These are phyloP conservation scores for Cephus cinctus DNA, from an alignment of 1,140 invertebrate genomes.

Conservation along the genomic window DNA sequence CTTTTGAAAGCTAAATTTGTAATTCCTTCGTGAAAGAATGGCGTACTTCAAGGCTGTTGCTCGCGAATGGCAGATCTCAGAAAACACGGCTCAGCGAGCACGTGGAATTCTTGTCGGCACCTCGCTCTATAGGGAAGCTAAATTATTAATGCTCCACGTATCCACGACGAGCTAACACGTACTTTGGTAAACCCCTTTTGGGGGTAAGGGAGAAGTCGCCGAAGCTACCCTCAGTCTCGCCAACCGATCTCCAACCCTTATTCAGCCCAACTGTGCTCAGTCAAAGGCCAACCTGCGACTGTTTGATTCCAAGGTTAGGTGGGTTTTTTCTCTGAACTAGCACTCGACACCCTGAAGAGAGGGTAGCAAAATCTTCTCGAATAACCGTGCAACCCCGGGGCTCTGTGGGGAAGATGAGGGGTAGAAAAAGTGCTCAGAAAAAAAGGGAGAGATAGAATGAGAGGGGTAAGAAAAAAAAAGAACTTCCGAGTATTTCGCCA, in stretches of 20 bases:
- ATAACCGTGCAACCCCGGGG: too few species aligned
- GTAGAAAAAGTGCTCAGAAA: slow-evolving; percentile 8
- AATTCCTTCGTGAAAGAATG: background rate
- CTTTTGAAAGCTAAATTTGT: slow-evolving; percentile 10
- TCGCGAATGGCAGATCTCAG: background rate
- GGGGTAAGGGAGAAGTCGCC: slow-evolving; percentile 6
- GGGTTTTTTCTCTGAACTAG: too few species aligned
- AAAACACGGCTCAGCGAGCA: background rate
- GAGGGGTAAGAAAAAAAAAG: slow-evolving; percentile 5
- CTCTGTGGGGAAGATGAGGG: too few species aligned
- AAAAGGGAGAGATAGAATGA: slow-evolving; percentile 9
- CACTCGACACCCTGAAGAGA: too few species aligned
- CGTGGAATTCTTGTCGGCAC: too few species aligned
- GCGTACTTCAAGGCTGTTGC: background rate
- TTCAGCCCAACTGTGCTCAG: too few species aligned
- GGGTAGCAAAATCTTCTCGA: too few species aligned
- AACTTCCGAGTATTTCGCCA: slow-evolving; percentile 40
- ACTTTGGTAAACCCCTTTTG: background rate
- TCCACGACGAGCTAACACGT: background rate
- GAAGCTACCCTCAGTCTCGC: too few species aligned
- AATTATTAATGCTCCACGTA: slow-evolving; percentile 8
- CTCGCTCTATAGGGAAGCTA: background rate
- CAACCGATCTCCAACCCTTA: too few species aligned
- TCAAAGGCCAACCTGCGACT: too few species aligned
- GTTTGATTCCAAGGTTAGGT: too few species aligned